phyloP scores from a whole-genome alignment of 2,797 vertebrate genomes.

The Harpagifer antarcticus region DNA sequence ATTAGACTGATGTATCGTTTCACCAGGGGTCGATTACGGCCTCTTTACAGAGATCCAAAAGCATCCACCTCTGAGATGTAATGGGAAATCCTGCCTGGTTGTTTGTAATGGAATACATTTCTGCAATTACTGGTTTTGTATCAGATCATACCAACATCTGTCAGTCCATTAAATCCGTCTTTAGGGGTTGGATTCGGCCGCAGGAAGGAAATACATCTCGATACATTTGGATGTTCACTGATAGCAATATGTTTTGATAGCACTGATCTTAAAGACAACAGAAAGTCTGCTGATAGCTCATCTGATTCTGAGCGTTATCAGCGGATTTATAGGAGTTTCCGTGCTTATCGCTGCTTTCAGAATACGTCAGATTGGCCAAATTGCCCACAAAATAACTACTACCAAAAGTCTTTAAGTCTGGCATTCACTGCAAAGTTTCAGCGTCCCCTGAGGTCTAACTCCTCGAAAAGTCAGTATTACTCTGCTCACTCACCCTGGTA shows the following conservation, averaged over 20 bases:
- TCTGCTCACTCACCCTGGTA: conserved; percentile 80
- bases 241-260: not conserved
- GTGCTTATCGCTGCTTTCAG: too few species aligned
- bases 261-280: conserved; percentile 5
- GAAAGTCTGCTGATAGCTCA: not conserved
- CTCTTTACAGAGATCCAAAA: conserved; percentile 40
- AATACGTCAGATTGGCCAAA: too few species aligned
- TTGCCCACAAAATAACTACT: too few species aligned
- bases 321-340: too few species aligned
- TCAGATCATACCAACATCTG: conserved; percentile 21
- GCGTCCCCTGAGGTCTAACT: not conserved
- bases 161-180: conserved; percentile 20
- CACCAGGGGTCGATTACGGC: conserved; percentile 36
- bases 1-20: conserved; percentile 69
- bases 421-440: not conserved
- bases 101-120: conserved; percentile 31
- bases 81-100: conserved; percentile 36
- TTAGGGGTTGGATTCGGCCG: not conserved
- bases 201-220: conserved; percentile 8
- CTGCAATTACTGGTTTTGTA: conserved; percentile 36
- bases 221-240: not conserved
- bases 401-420: not conserved
- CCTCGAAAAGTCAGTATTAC: not conserved
- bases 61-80: conserved; percentile 36
- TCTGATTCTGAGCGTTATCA: too few species aligned